Evolutionary conservation across 2,888 invertebrate species (phyloP).

Genomic region (Alcis repandata): DNA sequence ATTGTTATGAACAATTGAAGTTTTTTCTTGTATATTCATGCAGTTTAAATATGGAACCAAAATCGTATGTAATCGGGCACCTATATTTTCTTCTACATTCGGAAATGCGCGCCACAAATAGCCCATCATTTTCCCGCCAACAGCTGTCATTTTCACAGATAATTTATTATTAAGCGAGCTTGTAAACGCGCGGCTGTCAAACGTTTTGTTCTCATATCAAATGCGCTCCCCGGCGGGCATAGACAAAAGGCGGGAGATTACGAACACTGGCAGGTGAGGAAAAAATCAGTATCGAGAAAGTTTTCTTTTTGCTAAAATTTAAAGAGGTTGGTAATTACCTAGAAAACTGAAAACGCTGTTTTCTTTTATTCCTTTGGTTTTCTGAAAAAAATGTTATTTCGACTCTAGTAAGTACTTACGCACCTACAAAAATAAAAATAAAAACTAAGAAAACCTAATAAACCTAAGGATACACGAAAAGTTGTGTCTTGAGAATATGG

Average conservation of each 20-base stretch:
- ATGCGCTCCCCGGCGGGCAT: conserved; percentile 68
- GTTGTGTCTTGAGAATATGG: too few species aligned
- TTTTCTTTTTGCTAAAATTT: conserved; percentile 12
- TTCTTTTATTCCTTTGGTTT: too few species aligned
- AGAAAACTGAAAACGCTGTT: too few species aligned
- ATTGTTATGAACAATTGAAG: too few species aligned
- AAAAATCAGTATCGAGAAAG: conserved; percentile 41
- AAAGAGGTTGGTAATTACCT: conserved; percentile 2
- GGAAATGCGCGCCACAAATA: conserved; percentile 34
- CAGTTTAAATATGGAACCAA: too few species aligned
- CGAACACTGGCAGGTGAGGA: conserved; percentile 60
- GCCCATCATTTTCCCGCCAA: conserved; percentile 44
- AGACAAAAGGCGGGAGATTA: conserved; percentile 68
- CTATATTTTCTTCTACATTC: background rate
- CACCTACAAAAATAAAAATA: too few species aligned
- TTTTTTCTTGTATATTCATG: too few species aligned
- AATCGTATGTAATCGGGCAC: background rate
- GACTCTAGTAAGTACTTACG: too few species aligned
- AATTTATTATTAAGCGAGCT: conserved; percentile 60
- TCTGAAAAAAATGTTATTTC: too few species aligned
- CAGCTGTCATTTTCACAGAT: conserved; percentile 48
- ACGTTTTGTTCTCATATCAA: conserved; percentile 66
- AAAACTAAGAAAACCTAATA: too few species aligned
- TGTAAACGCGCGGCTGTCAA: conserved; percentile 70
- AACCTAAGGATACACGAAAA: too few species aligned